Evolutionary conservation across 2,888 invertebrate species (phyloP), one percentile per base, ranked within the genome.

Genomic region (Lycia hirtaria): DNA sequence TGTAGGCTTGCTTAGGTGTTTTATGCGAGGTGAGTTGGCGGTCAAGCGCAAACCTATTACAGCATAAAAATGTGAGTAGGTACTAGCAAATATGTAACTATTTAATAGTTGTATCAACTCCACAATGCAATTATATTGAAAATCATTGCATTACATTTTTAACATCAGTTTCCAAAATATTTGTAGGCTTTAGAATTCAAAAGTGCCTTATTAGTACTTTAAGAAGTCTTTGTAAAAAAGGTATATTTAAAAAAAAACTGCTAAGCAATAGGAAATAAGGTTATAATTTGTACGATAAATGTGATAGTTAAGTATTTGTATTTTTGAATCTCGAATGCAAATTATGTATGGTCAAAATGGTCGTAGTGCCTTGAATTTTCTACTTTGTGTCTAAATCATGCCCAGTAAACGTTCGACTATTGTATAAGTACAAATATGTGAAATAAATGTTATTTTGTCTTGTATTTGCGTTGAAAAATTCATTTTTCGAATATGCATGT

Each of bases 241-340:
- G 19, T 14, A 3, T 38, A 2, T 22, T 3, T 20, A 12, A 12
- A 22, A 9, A 35, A n/a, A 35, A 35, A 9, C 1, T 7, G 19
- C 19, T 33, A 33, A 15, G 9, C 24, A 44, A 3, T 19, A 10
- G 10, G 2, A 20, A 28, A 7, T 28, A 32, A 45, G 32, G 45
- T 14, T 32, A 9, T 40, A 9, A 15, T 41, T 10, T 45, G 32
- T 45, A 14, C 9, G 15, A 22, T n/a, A 7, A 24, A 22, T 47
- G 59, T 60, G 58, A n/a, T n/a, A n/a, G n/a, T n/a, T n/a, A n/a
- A n/a, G n/a, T n/a, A n/a, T n/a, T n/a, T n/a, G 53, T 60, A 55
- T 59, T 54, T 24, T 17, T 52, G 53, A 71, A 63, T 69, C 62
- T 37, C n/a, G 20, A 24, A 24, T 1, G 9, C n/a, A 24, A 4